phyloP scores from a whole-genome alignment of 2,888 invertebrate species.

The Trichogramma dendrolimi region DNA sequence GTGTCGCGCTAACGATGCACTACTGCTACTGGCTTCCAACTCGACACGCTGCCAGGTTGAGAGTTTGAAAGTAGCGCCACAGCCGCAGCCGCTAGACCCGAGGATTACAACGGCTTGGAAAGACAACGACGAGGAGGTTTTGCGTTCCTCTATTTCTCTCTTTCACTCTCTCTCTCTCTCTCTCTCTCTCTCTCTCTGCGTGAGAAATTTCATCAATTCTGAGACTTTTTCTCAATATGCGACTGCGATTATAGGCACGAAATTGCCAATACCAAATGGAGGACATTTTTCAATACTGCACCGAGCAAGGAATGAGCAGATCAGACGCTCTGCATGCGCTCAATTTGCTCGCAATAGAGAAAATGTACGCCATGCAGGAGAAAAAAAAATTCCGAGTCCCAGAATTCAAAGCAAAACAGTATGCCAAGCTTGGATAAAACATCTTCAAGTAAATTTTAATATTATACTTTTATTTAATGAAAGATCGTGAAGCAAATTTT shows the following conservation, averaged over 20 bases:
- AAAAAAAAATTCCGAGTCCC: too few species aligned
- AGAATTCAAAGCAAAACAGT: too few species aligned
- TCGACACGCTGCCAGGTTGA: not conserved
- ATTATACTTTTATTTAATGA: too few species aligned
- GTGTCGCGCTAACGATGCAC: constrained; percentile 12
- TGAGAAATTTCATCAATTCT: too few species aligned
- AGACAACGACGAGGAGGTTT: not conserved
- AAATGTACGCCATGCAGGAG: not conserved
- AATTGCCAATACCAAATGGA: constrained; percentile 9
- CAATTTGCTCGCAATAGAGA: constrained; percentile 14
- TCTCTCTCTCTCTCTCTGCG: not conserved
- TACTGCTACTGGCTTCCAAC: too few species aligned
- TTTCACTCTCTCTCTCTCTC: not conserved
- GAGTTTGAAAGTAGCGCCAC: constrained; percentile 3
- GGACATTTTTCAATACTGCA: constrained; percentile 8
- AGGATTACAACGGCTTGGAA: constrained; percentile 28
- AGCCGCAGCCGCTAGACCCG: constrained; percentile 18
- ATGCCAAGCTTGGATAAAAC: too few species aligned
- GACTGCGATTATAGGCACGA: not conserved
- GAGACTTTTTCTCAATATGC: not conserved
- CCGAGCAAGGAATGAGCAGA: constrained; percentile 10
- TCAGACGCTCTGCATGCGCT: constrained; percentile 9
- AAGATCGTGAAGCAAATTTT: too few species aligned
- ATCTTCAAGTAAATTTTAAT: too few species aligned
- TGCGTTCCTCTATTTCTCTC: not conserved